Base-by-base conservation (phyloP, 53 echinoderm and acorn worm genomes). In the Glandiceps talaboti region DNA sequence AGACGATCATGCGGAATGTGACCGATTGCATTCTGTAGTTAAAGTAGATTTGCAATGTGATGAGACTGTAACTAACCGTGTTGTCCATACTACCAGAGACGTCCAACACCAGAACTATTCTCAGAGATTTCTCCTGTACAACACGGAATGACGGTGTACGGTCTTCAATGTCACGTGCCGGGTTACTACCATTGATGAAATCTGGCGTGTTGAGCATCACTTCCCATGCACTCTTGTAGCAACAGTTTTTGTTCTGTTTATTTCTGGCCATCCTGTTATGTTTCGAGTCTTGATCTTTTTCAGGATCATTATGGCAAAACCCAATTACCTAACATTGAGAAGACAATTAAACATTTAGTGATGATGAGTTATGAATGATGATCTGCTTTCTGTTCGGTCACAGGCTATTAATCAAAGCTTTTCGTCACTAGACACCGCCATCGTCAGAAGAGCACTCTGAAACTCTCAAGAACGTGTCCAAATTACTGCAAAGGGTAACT, bases 191-290 rank as follows among this genome's bases (percentile, higher is more conserved):
- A 29, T 76, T 28, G 27, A 27, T 31, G 75, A 93, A 90, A 74
- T 93, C 94, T 0, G 76, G 76, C 27, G 90, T 79, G 29, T 31
- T 64, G 30, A 90, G 29, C 86, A 93, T 93, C 32, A 93, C 88
- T 45, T 93, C 94, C 94, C 94, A 93, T 25, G 94, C 77, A 82
- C 94, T 93, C 77, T 82, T 88, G 29, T 86, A 84, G 31, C 79
- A 25, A 77, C 94, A 93, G 14, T 82, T 79, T 29, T 33, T 82
- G 82, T 93, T 93, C 31, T 93, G 94, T 30, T 84, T 83, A 26
- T 85, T 88, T 1, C 88, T 90, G 0, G 89, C 88, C 28, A 90
- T 88, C 14, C 78, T 14, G 81, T 88, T 85, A 64, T 93, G 94
- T 10, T 79, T 74, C 1, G 88, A 82, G 0, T 45, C 30, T 14